These are phyloP conservation scores for Sebastes hubbsi DNA, from an alignment of 2,797 vertebrate genomes.

Conservation along the genomic window DNA sequence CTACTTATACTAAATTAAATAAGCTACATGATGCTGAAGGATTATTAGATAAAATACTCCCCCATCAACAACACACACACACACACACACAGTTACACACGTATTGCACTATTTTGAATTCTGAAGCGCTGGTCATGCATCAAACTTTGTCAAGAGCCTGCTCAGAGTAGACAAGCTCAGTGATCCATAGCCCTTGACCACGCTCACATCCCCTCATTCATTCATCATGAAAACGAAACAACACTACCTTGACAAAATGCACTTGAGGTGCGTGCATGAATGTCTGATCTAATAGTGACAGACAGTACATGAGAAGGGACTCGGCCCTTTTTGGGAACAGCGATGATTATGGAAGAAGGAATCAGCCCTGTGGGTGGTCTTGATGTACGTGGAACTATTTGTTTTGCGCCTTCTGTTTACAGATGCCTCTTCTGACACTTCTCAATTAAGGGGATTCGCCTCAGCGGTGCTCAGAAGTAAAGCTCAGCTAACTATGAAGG, in stretches of 20 bases:
- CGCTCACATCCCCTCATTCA: constrained; percentile 28
- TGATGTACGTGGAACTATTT: constrained; percentile 62
- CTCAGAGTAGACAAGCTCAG: constrained; percentile 36
- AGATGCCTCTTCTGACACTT: constrained; percentile 73
- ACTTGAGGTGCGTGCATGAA: constrained; percentile 27
- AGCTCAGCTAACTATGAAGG: constrained; percentile 76
- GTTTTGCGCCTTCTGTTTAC: constrained; percentile 68
- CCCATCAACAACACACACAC: not conserved
- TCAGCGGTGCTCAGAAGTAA: constrained; percentile 57
- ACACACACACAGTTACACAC: not conserved
- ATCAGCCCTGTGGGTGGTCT: constrained; percentile 38
- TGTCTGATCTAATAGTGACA: constrained; percentile 16
- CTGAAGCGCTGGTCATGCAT: constrained; percentile 39
- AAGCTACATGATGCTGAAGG: not conserved
- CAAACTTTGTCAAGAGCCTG: constrained; percentile 41
- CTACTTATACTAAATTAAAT: not conserved
- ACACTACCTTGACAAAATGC: constrained; percentile 40
- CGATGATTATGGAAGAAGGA: constrained; percentile 52
- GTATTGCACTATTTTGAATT: constrained; percentile 40
- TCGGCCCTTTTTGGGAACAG: constrained; percentile 5
- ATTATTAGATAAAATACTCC: not conserved
- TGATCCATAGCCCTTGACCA: constrained; percentile 62
- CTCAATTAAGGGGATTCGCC: constrained; percentile 76
- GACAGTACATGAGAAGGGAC: constrained; percentile 14
- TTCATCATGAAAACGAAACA: constrained; percentile 54